phyloP scores from a whole-genome alignment of 2,797 vertebrate species.

The Peromyscus eremicus region DNA sequence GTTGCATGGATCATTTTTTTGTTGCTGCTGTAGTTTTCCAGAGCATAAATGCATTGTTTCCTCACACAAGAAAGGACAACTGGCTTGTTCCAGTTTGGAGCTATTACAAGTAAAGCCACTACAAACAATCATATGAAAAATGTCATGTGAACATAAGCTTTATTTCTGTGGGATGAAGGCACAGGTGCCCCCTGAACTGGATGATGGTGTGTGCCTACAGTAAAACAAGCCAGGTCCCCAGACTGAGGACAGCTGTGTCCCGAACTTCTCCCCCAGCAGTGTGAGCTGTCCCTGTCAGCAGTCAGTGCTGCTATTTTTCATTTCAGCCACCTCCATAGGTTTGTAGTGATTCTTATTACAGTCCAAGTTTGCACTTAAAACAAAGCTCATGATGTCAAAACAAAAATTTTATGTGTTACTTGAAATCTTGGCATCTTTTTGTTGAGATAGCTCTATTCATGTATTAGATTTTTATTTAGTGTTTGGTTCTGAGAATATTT shows the following conservation, averaged over 20 bases:
- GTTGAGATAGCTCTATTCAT: not conserved
- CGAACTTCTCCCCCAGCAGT: no score
- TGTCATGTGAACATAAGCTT: not conserved
- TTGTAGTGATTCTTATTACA: not conserved
- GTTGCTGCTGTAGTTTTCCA: not conserved
- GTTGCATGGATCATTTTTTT: not conserved
- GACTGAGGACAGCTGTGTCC: not conserved
- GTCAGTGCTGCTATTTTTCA: not conserved
- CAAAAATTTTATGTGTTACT: not conserved
- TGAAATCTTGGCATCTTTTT: not conserved
- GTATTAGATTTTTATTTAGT: not conserved
- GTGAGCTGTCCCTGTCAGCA: not conserved
- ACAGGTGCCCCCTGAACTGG: not conserved
- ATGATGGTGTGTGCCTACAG: not conserved
- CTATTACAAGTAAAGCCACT: not conserved
- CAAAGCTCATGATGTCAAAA: not conserved
- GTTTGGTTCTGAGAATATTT: not conserved
- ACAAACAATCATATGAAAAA: not conserved
- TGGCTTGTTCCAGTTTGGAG: not conserved
- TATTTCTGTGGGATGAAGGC: not conserved
- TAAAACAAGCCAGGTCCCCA: not conserved
- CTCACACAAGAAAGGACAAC: not conserved
- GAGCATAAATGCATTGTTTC: not conserved
- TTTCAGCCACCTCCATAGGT: not conserved
- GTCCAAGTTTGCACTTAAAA: not conserved